Base-by-base conservation (phyloP, 2,113 vertebrate genomes). In the Oryzias celebensis region DNA sequence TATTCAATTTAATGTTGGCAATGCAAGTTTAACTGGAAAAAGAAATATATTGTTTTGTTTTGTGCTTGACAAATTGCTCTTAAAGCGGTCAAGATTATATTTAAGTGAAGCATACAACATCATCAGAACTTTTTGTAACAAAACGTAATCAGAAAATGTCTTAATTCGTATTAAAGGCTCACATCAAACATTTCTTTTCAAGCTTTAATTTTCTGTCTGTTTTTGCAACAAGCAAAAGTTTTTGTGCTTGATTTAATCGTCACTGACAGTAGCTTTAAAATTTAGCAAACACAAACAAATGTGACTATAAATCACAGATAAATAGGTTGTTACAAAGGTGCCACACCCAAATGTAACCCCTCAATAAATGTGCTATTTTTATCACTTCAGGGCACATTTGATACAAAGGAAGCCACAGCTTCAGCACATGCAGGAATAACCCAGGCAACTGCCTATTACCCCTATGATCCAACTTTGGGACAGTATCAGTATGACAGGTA, bases 401-500 rank as follows among this genome's bases (percentile, higher is more conserved):
- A 98, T 36, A 88, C 95, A 46, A 98, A 98, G 91, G 96, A 98
- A 18, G 91, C 92, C 44, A 89, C 92, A 1, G 94, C 94, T 52
- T 94, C 96, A 89, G 92, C 95, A 76, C 96, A 96, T 91, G 92
- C 95, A 68, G 93, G 96, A 36, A 95, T 98, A 58, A 89, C 95
- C 8, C 96, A 95, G 55, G 93, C 96, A 15, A 88, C 94, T 64
- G 93, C 95, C 51, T 98, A 98, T 87, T 98, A 97, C 71, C 96
- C 96, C 0, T 98, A 98, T 48, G 96, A 98, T 90, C 94, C 94
- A 5, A 92, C 94, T 5, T 83, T 98, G 89, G 93, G 95, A 88
- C 96, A 98, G 89, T 98, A 97, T 80, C 94, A 97, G 22, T 98
- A 98, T 44, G 96, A 98, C 95, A 98, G 96, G 96, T 98, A 93